phyloP scores from a whole-genome alignment of 2,888 invertebrate species.

The Calameuta pallipes region DNA sequence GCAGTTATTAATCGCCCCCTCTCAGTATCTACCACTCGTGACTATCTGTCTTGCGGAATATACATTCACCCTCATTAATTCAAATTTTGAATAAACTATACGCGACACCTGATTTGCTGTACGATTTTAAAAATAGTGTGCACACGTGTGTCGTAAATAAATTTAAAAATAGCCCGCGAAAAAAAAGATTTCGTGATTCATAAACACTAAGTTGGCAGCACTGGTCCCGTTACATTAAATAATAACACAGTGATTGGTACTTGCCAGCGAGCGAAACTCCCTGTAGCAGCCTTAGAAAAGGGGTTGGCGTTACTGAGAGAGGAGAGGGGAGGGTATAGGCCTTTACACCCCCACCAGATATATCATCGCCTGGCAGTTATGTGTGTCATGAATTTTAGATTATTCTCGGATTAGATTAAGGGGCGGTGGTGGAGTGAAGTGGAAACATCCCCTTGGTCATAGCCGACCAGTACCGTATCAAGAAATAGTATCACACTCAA shows the following conservation, averaged over 20 bases:
- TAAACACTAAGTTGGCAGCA: conserved; percentile 15
- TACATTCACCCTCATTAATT: no score
- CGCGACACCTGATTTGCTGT: no score
- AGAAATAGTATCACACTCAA: not conserved
- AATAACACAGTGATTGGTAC: conserved; percentile 38
- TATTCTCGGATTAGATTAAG: conserved; percentile 64
- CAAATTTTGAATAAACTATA: no score
- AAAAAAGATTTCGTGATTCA: conserved; percentile 23
- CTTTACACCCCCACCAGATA: conserved; percentile 57
- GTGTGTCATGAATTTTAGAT: conserved; percentile 65
- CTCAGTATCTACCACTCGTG: no score
- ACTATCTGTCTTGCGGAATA: no score
- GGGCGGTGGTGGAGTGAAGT: conserved; percentile 28
- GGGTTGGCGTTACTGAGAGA: conserved; percentile 11
- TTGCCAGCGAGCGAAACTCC: conserved; percentile 1
- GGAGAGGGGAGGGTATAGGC: conserved; percentile 25
- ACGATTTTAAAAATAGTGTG: no score
- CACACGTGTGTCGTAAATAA: no score
- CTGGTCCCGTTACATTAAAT: conserved; percentile 45
- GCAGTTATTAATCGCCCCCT: no score
- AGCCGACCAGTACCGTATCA: conserved; percentile 7
- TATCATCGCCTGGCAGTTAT: conserved; percentile 66
- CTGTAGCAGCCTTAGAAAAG: not conserved
- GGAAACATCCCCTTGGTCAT: not conserved
- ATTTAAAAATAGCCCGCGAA: not conserved